phyloP scores from a whole-genome alignment of 2,888 invertebrate species.

The Ferdinandea cuprea region DNA sequence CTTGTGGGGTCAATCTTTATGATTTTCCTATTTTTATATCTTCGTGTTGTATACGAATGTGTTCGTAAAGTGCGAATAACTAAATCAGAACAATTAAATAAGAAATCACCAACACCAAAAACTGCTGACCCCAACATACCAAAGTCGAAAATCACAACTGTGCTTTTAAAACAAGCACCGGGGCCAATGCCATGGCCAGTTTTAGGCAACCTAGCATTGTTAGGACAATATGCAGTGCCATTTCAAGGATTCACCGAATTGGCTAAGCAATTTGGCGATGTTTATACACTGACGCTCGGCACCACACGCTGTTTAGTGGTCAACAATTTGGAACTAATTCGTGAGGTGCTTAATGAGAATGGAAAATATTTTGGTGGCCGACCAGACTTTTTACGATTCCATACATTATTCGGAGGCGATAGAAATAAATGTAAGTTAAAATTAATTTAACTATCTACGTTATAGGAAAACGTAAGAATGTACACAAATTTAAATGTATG shows the following conservation, averaged over 20 bases:
- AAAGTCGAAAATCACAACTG: conserved; percentile 38
- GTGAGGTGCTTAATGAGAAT: conserved; percentile 90
- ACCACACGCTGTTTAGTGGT: conserved; percentile 89
- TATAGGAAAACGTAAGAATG: too few species aligned
- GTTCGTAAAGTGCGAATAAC: conserved; percentile 76
- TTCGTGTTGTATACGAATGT: conserved; percentile 76
- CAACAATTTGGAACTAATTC: conserved; percentile 88
- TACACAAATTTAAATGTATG: too few species aligned
- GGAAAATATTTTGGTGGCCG: conserved; percentile 92
- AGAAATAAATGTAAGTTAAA: conserved; percentile 91
- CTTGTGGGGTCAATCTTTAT: conserved; percentile 69
- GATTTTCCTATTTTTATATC: conserved; percentile 75
- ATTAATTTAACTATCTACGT: too few species aligned
- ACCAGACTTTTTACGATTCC: conserved; percentile 91
- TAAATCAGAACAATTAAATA: conserved; percentile 56
- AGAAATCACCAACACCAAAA: conserved; percentile 49
- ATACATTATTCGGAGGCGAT: conserved; percentile 92
- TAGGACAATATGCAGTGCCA: conserved; percentile 86
- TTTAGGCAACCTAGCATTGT: conserved; percentile 88
- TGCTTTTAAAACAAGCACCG: conserved; percentile 83
- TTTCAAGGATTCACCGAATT: conserved; percentile 89
- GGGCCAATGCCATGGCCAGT: conserved; percentile 88
- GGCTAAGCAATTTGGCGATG: conserved; percentile 88
- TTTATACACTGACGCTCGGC: conserved; percentile 88
- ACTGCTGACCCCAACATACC: conserved; percentile 39